Base-by-base conservation (phyloP, 2,113 vertebrate genomes). In the Scophthalmus maximus region DNA sequence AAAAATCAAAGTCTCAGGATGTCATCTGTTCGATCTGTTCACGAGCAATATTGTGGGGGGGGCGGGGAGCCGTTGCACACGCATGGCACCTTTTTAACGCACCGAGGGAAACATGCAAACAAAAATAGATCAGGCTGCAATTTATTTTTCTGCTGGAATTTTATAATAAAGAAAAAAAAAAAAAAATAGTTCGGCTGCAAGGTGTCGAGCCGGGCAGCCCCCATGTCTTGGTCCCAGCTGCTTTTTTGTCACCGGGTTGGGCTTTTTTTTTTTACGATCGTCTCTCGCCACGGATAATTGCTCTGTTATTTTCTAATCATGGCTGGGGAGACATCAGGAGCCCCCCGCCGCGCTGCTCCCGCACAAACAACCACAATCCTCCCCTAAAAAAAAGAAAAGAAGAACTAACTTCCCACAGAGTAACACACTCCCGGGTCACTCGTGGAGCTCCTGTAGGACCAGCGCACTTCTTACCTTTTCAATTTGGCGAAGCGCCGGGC, bases 401-500 rank as follows among this genome's bases (percentile, higher is more conserved):
- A 92, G 92, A 94, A 94, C 92, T 94, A 10, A 95, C 94, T 95
- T 94, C 94, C 66, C 82, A 86, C 65, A 36, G 78, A 73, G 57
- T 56, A 73, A 68, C 5, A 44, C 70, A 73, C 63, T 74, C 56
- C n/a, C 32, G 25, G 17, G 50, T 50, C 87, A 76, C 79, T 88
- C 81, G 76, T 59, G 26, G 23, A 30, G 52, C 52, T 58, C 32
- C 60, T 50, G 49, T 79, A 90, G 85, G 87, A 93, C 88, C 22
- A n/a, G 90, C 91, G 88, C 94, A 93, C 94, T 96, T 96, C 97
- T 89, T 89, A 90, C 88, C 97, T 96, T 97, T 94, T 85, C 91
- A 93, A 93, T 91, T 68, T 81, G 92, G 92, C 92, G 92, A 90
- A 90, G 93, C 94, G 93, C 93, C 92, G 92, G n/a, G 92, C 90